phyloP scores from a whole-genome alignment of 1,140 invertebrate genomes.

The Dufourea novaeangliae region DNA sequence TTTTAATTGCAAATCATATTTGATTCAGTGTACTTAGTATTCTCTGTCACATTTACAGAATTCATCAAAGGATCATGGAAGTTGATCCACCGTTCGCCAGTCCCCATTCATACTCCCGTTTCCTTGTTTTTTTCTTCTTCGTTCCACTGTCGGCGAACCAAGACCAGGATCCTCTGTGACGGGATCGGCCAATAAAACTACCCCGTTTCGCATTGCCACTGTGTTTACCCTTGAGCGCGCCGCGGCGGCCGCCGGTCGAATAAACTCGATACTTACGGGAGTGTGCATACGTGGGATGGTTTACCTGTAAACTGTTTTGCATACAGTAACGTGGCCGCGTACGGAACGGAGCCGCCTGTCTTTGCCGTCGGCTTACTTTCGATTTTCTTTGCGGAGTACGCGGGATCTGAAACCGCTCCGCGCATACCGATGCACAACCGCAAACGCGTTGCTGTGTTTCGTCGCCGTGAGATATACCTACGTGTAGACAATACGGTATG shows the following conservation, averaged over 20 bases:
- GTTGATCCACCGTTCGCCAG: conserved; percentile 8
- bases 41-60: not conserved
- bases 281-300: conserved; percentile 46
- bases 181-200: conserved; percentile 49
- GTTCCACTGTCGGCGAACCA: conserved; percentile 7
- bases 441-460: conserved; percentile 29
- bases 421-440: conserved; percentile 58
- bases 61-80: conserved; percentile 1
- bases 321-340: conserved; percentile 68
- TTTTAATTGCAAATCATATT: no score
- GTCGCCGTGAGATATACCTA: conserved; percentile 11
- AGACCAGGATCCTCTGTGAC: not conserved
- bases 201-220: conserved; percentile 40
- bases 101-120: conserved; percentile 46
- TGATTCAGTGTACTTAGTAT: not conserved
- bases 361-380: conserved; percentile 69
- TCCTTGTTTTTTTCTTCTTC: not conserved
- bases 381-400: conserved; percentile 68
- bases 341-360: conserved; percentile 57
- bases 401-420: conserved; percentile 49
- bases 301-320: conserved; percentile 69
- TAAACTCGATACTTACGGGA: conserved; percentile 35
- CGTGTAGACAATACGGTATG: conserved; percentile 42
- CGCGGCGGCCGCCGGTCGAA: conserved; percentile 9
- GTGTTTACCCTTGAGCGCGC: conserved; percentile 44